These are phyloP conservation scores for Apodemia duryi DNA, from an alignment of 2,888 invertebrate species.

Conservation along the genomic window DNA sequence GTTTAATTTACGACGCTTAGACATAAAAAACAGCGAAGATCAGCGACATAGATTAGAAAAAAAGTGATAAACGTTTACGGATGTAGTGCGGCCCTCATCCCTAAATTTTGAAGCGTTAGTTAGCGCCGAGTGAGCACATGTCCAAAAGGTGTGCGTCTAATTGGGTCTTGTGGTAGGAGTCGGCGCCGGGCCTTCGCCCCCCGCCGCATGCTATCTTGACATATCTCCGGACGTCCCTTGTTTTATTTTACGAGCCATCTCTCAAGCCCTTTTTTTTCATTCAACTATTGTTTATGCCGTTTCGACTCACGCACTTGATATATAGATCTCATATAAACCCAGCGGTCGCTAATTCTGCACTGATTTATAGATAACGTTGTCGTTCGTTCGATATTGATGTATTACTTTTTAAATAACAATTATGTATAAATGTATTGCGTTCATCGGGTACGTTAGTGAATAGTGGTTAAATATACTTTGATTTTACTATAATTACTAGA, in stretches of 20 bases:
- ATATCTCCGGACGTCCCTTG: conserved; percentile 76
- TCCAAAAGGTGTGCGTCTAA: conserved; percentile 78
- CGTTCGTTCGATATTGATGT: conserved; percentile 16
- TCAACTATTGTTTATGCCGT: conserved; percentile 62
- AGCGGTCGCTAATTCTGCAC: conserved; percentile 51
- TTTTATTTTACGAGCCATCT: conserved; percentile 77
- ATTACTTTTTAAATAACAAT: conserved; percentile 7
- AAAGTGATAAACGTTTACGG: conserved; percentile 65
- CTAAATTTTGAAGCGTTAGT: conserved; percentile 54
- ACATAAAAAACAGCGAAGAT: conserved; percentile 26
- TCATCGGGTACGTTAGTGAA: no score
- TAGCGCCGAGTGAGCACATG: conserved; percentile 72
- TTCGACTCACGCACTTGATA: conserved; percentile 60
- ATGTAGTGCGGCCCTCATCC: conserved; percentile 56
- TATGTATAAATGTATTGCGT: background rate
- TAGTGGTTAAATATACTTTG: no score
- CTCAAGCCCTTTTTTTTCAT: conserved; percentile 57
- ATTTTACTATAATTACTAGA: no score
- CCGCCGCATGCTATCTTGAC: conserved; percentile 74
- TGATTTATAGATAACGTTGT: conserved; percentile 37
- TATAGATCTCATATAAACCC: conserved; percentile 58
- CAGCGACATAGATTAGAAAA: conserved; percentile 32
- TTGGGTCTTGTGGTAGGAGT: conserved; percentile 65
- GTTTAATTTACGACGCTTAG: conserved; percentile 17
- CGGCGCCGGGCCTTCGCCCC: conserved; percentile 54